These are phyloP conservation scores for Alfaro cultratus DNA, from an alignment of 2,797 vertebrate genomes.

Conservation along the genomic window DNA sequence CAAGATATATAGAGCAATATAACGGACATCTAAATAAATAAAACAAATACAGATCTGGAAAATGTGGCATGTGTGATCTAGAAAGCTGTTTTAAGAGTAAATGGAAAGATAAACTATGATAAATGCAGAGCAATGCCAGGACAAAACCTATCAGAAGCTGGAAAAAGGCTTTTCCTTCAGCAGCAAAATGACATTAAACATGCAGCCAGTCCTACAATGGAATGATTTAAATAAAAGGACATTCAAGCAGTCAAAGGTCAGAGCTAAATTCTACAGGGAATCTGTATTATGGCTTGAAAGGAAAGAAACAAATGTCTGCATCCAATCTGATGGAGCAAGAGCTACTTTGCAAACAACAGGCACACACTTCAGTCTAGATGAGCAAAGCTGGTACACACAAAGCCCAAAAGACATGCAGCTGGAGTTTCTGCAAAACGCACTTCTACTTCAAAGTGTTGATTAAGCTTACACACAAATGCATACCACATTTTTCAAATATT, in stretches of 20 bases:
- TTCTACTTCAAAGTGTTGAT: not conserved
- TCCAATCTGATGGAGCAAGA: not conserved
- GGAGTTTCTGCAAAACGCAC: not conserved
- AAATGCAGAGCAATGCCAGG: not conserved
- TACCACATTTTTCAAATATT: not conserved
- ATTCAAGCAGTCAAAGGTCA: not conserved
- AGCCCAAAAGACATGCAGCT: not conserved
- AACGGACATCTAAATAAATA: not conserved
- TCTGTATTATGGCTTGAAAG: not conserved
- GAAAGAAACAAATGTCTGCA: not conserved
- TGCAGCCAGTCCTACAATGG: not conserved
- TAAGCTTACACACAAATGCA: not conserved
- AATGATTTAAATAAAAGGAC: not conserved
- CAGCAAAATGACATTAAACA: not conserved
- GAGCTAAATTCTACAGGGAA: not conserved
- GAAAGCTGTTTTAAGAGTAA: not conserved
- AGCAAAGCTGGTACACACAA: not conserved
- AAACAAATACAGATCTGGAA: not conserved
- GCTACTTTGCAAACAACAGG: not conserved
- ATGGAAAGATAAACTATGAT: not conserved
- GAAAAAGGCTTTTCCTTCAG: not conserved
- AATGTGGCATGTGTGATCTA: not conserved
- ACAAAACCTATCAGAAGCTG: not conserved
- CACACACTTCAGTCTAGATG: not conserved
- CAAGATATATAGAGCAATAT: not conserved